phyloP scores from a whole-genome alignment of 2,888 invertebrate genomes.

The Ormia ochracea region DNA sequence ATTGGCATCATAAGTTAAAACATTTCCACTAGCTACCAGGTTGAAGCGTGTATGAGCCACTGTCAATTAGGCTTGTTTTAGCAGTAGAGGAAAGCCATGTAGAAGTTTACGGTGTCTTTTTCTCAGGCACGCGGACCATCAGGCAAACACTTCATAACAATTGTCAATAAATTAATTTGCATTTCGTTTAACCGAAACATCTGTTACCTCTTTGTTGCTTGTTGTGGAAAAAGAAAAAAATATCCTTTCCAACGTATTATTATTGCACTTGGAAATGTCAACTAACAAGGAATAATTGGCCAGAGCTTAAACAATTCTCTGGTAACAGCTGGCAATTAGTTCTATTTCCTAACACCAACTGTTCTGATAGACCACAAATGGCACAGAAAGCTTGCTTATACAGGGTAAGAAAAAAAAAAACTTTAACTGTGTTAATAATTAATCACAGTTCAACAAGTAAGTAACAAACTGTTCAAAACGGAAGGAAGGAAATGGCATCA shows the following conservation, averaged over 20 bases:
- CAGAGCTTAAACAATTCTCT: not conserved
- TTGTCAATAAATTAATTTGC: too few species aligned
- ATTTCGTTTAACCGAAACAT: not conserved
- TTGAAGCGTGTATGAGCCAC: too few species aligned
- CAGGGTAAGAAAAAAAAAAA: not conserved
- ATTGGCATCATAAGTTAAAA: too few species aligned
- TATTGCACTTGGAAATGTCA: conserved; percentile 26
- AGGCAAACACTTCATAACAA: too few species aligned
- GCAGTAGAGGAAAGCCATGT: too few species aligned
- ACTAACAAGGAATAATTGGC: conserved; percentile 11
- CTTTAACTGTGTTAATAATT: conserved; percentile 47
- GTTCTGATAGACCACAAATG: conserved; percentile 30
- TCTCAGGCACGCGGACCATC: too few species aligned
- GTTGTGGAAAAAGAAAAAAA: not conserved
- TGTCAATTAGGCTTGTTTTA: too few species aligned
- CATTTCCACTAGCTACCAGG: too few species aligned
- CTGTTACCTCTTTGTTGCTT: not conserved
- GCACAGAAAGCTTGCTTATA: not conserved
- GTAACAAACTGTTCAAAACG: conserved; percentile 25
- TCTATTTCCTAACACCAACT: conserved; percentile 44
- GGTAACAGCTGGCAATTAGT: conserved; percentile 43
- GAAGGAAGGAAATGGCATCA: conserved; percentile 44
- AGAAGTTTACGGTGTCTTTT: too few species aligned
- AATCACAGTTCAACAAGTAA: conserved; percentile 59
- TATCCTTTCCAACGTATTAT: conserved; percentile 6